Evolutionary conservation across 2,113 vertebrate species (phyloP).

Genomic region (Ciconia stormi): DNA sequence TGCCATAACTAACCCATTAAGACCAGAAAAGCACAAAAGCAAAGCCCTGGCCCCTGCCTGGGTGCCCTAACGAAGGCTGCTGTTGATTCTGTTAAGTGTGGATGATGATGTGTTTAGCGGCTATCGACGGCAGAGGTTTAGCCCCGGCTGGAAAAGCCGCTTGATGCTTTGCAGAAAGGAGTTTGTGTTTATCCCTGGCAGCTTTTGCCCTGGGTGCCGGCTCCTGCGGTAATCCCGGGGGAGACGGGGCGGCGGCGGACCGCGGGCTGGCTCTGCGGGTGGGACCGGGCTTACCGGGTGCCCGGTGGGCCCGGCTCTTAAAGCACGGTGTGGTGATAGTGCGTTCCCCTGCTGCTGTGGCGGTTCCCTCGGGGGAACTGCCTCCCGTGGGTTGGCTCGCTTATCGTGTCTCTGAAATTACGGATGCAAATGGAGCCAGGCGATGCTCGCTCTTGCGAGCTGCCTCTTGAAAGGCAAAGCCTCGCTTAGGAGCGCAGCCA

Average conservation of each 20-base stretch:
- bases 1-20: conserved; percentile 55
- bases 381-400: not conserved
- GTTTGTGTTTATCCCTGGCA: not conserved
- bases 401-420: fast-evolving
- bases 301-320: fast-evolving
- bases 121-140: conserved; percentile 20
- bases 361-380: not conserved
- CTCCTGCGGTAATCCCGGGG: fast-evolving
- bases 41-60: conserved; percentile 24
- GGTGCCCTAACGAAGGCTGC: conserved; percentile 18
- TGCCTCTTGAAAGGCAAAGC: not conserved
- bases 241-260: fast-evolving
- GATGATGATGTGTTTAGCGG: conserved; percentile 33
- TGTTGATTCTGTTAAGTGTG: conserved; percentile 33
- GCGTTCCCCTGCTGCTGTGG: not conserved
- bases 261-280: fast-evolving
- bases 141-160: not conserved
- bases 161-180: not conserved
- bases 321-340: fast-evolving
- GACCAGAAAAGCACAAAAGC: not conserved
- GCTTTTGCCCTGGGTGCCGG: not conserved
- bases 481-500: fast-evolving
- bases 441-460: fast-evolving
- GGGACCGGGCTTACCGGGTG: not conserved
- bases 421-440: fast-evolving